Conservation (phyloP, 2,888 invertebrate species). For the Drosophila atripex region DNA sequence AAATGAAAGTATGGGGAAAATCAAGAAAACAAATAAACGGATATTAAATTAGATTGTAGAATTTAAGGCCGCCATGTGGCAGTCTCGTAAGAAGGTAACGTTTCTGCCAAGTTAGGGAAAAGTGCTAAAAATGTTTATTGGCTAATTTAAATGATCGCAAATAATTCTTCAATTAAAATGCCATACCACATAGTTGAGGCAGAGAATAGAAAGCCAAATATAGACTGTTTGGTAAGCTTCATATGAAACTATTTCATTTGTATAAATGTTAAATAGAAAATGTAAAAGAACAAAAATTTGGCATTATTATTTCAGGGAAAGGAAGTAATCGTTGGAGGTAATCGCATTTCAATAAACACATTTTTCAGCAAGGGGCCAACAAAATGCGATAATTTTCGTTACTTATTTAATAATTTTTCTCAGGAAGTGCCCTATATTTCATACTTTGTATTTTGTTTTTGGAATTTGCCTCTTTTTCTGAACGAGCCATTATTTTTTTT, state of each 20-base stretch:
- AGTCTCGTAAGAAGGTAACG: slow-evolving; percentile 33
- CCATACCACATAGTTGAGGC: slow-evolving; percentile 28
- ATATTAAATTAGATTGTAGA: slow-evolving; percentile 26
- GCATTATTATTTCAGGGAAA: not conserved
- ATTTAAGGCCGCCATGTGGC: slow-evolving; percentile 32
- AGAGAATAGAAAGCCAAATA: not conserved
- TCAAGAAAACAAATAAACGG: slow-evolving; percentile 54
- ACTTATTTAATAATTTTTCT: slow-evolving; percentile 32
- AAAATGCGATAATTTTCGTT: slow-evolving; percentile 40
- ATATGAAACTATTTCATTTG: not conserved
- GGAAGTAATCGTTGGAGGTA: not conserved
- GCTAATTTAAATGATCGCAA: slow-evolving; percentile 21
- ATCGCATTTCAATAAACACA: slow-evolving; percentile 8
- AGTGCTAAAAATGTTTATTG: slow-evolving; percentile 35
- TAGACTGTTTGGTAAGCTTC: not conserved
- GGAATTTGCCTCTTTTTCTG: slow-evolving; percentile 4
- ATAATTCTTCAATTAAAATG: slow-evolving; percentile 33
- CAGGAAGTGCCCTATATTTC: slow-evolving; percentile 7
- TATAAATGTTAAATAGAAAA: not conserved
- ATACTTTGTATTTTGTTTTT: slow-evolving; percentile 6
- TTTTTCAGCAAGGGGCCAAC: slow-evolving; percentile 43
- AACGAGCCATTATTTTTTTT: slow-evolving; percentile 2
- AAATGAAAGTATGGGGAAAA: slow-evolving; percentile 10
- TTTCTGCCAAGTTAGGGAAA: slow-evolving; percentile 4
- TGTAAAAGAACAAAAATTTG: not conserved